phyloP scores from a whole-genome alignment of 2,797 vertebrate genomes.

The Intellagama lesueurii region DNA sequence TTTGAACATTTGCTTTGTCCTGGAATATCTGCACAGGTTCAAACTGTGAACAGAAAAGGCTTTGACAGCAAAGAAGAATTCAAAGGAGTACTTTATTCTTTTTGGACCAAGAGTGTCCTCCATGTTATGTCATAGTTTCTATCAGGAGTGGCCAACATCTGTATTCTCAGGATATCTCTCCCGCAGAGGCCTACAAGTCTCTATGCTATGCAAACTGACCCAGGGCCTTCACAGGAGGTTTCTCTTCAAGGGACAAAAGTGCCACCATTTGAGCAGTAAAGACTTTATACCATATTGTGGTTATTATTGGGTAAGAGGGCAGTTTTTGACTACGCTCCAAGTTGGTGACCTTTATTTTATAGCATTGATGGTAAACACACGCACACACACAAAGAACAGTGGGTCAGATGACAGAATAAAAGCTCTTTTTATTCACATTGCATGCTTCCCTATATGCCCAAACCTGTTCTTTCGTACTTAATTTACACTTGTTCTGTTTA shows the following conservation, averaged over 20 bases:
- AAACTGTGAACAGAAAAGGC: not conserved
- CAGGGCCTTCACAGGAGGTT: not conserved
- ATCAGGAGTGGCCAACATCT: not conserved
- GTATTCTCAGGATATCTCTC: not conserved
- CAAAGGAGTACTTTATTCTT: not conserved
- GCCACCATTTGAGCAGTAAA: too few species aligned
- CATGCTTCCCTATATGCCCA: not conserved
- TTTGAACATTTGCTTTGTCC: not conserved
- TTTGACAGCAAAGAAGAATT: not conserved
- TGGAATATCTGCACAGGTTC: not conserved
- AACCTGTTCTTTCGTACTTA: constrained; percentile 14
- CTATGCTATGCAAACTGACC: not conserved
- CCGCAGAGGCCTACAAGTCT: not conserved
- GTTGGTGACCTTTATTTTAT: not conserved
- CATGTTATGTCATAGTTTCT: not conserved
- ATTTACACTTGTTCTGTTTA: constrained; percentile 26
- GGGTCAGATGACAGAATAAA: not conserved
- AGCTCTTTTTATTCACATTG: not conserved
- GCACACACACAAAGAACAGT: not conserved
- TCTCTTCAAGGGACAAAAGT: not conserved
- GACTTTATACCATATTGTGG: not conserved
- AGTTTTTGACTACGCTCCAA: not conserved
- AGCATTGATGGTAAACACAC: not conserved
- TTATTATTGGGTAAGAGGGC: not conserved
- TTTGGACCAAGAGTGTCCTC: not conserved